Conservation (phyloP, 2,113 vertebrate species). For the Pongo pygmaeus region DNA sequence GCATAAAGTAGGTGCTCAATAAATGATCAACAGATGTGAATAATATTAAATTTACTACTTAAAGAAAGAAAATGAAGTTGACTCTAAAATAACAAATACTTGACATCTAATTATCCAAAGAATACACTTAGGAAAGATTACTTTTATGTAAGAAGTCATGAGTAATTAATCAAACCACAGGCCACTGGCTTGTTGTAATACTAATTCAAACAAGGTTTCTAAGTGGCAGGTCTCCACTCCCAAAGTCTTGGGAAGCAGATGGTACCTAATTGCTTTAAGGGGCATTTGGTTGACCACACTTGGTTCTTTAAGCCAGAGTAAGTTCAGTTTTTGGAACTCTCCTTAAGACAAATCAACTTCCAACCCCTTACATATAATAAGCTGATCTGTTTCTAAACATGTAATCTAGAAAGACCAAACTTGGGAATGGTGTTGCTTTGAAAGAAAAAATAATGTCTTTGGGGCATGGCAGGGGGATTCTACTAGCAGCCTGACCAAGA, state of each 20-base stretch:
- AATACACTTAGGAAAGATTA: conserved; percentile 34
- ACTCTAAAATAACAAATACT: conserved; percentile 29
- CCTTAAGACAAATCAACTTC: background rate
- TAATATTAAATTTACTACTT: background rate
- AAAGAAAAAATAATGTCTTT: background rate
- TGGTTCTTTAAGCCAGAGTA: conserved; percentile 11
- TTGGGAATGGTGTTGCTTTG: background rate
- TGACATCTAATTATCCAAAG: conserved; percentile 37
- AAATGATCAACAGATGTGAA: background rate
- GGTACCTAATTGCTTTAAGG: background rate
- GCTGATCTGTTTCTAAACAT: background rate
- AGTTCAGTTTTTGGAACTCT: conserved; percentile 10
- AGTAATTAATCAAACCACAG: conserved; percentile 47
- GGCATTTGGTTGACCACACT: background rate
- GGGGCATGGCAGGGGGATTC: background rate
- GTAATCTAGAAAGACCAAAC: background rate
- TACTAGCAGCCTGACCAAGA: background rate
- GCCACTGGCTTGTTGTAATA: conserved; percentile 12
- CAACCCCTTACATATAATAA: background rate
- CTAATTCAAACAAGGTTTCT: conserved; percentile 31
- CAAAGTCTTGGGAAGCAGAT: background rate
- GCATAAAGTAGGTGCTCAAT: background rate
- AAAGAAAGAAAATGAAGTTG: conserved; percentile 10
- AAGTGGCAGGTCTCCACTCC: background rate
- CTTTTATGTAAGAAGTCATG: conserved; percentile 39